These are phyloP conservation scores for Gavia stellata DNA, from an alignment of 2,113 vertebrate genomes.

Conservation along the genomic window DNA sequence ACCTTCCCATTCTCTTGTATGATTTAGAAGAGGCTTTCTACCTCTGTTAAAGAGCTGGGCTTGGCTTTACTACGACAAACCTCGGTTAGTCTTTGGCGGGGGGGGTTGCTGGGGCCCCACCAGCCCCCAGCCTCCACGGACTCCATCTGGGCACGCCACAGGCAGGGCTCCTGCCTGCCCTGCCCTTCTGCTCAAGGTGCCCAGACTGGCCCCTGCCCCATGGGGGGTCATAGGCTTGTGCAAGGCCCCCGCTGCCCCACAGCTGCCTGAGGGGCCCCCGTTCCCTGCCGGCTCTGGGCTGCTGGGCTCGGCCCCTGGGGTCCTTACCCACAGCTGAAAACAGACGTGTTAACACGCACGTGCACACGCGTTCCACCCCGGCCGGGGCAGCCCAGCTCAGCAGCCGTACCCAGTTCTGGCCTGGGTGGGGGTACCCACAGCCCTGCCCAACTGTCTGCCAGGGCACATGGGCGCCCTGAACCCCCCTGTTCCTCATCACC, in stretches of 20 bases:
- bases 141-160: neutral
- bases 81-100: rapidly evolving
- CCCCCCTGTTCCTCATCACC: neutral
- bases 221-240: too few species aligned
- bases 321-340: neutral
- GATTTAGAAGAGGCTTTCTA: neutral
- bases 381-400: neutral
- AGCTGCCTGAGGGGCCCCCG: rapidly evolving
- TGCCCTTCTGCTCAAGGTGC: neutral
- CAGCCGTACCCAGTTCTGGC: neutral
- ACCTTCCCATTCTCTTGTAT: neutral
- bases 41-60: neutral
- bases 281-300: rapidly evolving
- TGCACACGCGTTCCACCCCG: neutral
- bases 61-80: neutral
- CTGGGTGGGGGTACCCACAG: neutral
- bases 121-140: rapidly evolving
- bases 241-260: neutral
- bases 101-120: neutral
- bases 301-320: rapidly evolving
- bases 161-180: neutral
- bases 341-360: rapidly evolving
- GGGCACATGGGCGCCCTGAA: rapidly evolving
- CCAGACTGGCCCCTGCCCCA: neutral
- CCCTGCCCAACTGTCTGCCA: neutral